These are phyloP conservation scores for Rhagophthalmus giganteus DNA, from an alignment of 2,888 invertebrate genomes.

Conservation along the genomic window DNA sequence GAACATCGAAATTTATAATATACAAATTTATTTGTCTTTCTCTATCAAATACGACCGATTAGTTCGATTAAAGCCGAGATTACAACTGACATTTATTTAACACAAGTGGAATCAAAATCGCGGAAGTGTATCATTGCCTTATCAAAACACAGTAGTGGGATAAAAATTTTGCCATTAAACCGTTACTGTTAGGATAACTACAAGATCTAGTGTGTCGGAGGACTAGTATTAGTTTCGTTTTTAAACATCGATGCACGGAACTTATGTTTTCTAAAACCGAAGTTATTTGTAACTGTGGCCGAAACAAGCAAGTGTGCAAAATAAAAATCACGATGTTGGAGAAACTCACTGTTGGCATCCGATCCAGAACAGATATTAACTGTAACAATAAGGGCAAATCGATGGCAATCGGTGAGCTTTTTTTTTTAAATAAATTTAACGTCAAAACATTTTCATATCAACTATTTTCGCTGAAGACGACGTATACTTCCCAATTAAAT, in stretches of 20 bases:
- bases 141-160: background rate
- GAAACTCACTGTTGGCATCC: constrained; percentile 32
- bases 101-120: too few species aligned
- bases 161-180: too few species aligned
- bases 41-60: background rate
- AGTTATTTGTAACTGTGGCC: constrained; percentile 24
- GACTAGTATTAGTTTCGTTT: too few species aligned
- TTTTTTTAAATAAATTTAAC: too few species aligned
- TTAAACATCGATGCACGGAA: too few species aligned
- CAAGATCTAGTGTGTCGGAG: too few species aligned
- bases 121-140: background rate
- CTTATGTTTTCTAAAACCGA: constrained; percentile 31
- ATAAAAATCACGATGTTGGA: constrained; percentile 29
- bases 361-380: constrained; percentile 41
- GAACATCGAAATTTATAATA: background rate
- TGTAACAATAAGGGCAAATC: constrained; percentile 42
- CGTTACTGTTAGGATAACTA: too few species aligned
- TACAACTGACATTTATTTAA: too few species aligned
- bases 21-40: background rate
- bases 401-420: constrained; percentile 42
- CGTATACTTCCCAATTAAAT: too few species aligned
- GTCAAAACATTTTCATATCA: too few species aligned
- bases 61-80: background rate
- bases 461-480: too few species aligned
- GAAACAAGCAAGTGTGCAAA: constrained; percentile 30